Evolutionary conservation across 2,113 vertebrate genomes (phyloP).

Genomic region (Salvator merianae): DNA sequence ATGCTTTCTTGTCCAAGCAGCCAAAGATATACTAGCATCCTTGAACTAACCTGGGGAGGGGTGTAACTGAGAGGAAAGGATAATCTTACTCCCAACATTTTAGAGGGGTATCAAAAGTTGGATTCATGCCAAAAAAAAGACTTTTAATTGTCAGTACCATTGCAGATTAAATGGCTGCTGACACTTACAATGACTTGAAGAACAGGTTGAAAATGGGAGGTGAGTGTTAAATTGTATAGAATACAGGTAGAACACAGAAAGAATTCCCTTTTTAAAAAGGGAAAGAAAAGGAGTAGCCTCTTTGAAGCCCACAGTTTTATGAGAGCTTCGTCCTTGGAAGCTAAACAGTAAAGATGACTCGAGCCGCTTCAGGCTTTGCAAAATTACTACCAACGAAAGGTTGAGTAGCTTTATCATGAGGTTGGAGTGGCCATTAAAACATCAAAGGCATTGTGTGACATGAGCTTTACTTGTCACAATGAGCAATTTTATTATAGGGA

Average conservation of each 20-base stretch:
- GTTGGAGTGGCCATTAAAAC: slow-evolving; percentile 65
- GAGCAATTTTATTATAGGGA: slow-evolving; percentile 68
- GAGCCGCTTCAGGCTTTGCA: slow-evolving; percentile 60
- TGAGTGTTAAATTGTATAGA: background rate
- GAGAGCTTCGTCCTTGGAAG: slow-evolving; percentile 63
- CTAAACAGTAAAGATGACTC: slow-evolving; percentile 57
- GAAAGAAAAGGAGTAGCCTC: slow-evolving; percentile 54
- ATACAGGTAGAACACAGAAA: slow-evolving; percentile 8
- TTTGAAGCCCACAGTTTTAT: slow-evolving; percentile 72
- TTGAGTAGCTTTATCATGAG: slow-evolving; percentile 66
- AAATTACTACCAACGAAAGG: slow-evolving; percentile 71
- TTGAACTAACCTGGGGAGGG: background rate
- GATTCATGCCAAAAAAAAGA: background rate
- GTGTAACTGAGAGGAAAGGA: background rate
- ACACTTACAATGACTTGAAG: slow-evolving; percentile 17
- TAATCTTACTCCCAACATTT: background rate
- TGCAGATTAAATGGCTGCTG: background rate
- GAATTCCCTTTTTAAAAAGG: slow-evolving; percentile 31
- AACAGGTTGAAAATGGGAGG: slow-evolving; percentile 31
- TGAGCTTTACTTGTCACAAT: slow-evolving; percentile 66
- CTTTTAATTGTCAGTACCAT: background rate
- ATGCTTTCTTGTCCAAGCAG: background rate
- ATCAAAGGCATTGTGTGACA: slow-evolving; percentile 64
- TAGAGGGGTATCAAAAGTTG: background rate
- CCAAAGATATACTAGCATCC: background rate